Conservation (phyloP, 2,888 invertebrate genomes). For the Coenonympha glycerion region DNA sequence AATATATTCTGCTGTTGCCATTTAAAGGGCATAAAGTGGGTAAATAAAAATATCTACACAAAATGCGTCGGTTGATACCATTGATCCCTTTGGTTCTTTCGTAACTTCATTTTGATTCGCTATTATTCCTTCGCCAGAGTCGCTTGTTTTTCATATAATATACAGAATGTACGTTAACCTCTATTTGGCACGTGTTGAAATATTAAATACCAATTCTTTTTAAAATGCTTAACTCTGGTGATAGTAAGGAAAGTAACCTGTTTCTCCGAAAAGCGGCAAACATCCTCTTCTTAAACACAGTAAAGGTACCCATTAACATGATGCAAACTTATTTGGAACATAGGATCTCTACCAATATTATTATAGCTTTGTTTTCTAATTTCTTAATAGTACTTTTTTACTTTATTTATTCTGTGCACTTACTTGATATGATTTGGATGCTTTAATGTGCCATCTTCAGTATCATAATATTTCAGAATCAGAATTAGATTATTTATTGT, state of each 20-base stretch:
- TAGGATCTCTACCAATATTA: too few species aligned
- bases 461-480: too few species aligned
- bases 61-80: not conserved
- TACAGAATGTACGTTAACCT: not conserved
- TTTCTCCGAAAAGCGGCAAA: conserved; percentile 11
- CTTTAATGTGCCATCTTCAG: too few species aligned
- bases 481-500: too few species aligned
- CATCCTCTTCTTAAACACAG: conserved; percentile 2
- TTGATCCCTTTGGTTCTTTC: not conserved
- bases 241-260: not conserved
- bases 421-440: too few species aligned
- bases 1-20: not conserved
- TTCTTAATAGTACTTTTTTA: too few species aligned
- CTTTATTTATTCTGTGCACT: too few species aligned
- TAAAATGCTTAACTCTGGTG: not conserved
- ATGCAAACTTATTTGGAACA: too few species aligned
- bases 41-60: conserved; percentile 5
- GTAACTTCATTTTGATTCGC: not conserved
- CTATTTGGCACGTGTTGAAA: not conserved
- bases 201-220: not conserved
- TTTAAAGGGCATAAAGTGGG: conserved; percentile 4
- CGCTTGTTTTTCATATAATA: not conserved
- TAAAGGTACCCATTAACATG: conserved; percentile 2
- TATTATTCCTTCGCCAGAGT: not conserved
- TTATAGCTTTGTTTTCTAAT: too few species aligned